Evolutionary conservation across 1,140 invertebrate species (phyloP), one percentile per base, ranked within the genome.

Genomic region (Linepithema humile): DNA sequence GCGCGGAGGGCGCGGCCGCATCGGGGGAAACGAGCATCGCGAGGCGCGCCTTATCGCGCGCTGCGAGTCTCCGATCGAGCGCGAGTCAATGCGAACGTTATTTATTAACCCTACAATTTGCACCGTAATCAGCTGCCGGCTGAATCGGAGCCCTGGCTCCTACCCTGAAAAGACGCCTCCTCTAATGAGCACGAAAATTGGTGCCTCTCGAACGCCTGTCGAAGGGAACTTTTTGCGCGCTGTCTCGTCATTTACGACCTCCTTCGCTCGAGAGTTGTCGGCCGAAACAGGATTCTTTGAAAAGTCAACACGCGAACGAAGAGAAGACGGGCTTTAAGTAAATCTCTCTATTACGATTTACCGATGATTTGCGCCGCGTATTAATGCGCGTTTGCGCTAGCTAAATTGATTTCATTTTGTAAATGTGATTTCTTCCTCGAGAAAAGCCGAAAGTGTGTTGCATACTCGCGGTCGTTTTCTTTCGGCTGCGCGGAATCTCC

Each of bases 341-440:
- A n/a, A n/a, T n/a, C n/a, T n/a, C n/a, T n/a, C n/a, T n/a, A 86
- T 87, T 59, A 65, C 55, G 59, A 86, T 73, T 72, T 53, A 87
- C 87, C 86, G 85, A 87, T 83, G 60, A 5, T 17, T 15, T 26
- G 32, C 53, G 17, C 20, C 45, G 60, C 26, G 32, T 67, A 59
- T 60, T 82, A 12, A 38, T 69, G 23, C 45, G 59, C 59, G 65
- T 15, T 23, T 12, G 67, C 60, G 48, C 77, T 77, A 38, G 65
- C 57, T 86, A 84, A 87, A 87, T 87, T 86, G 64, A 86, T 75
- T 72, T 86, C 38, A 10, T 69, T 26, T 35, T 3, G 26, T 4
- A 12, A n/a, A n/a, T n/a, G n/a, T n/a, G n/a, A n/a, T n/a, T n/a
- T n/a, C n/a, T 65, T 40, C 12, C 23, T 69, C 48, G 3, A 80